Evolutionary conservation across 1,140 invertebrate genomes (phyloP), one percentile per base, ranked within the genome.

Genomic region (Thalassaphorura encarpata): DNA sequence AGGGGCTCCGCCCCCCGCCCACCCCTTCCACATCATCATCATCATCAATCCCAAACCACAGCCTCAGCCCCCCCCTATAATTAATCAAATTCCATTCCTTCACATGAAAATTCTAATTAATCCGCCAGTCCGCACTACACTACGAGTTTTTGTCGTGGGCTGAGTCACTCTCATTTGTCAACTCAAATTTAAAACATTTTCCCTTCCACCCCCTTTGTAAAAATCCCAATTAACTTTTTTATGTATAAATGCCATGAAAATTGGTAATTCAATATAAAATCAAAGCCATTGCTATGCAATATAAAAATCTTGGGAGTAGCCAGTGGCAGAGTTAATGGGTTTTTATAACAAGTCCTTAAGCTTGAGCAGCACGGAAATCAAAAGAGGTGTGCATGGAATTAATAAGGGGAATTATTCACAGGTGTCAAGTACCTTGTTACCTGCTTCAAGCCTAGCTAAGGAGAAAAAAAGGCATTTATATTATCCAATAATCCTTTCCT

Each of bases 341-440:
- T 43, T 43, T 43, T 43, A 43, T 43, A 47, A 26, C 19, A 47
- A 47, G 3, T 24, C 19, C 45, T 24, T 8, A 19, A 15, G 13
- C 6, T 15, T 43, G 6, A 43, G 6, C 24, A 4, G 26, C 27
- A 29, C 16, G 21, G 6, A 31, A 18, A 31, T 46, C 31, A 40
- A n/a, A 49, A 36, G 8, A 56, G 51, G 59, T 61, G 59, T 61
- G 59, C 49, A 26, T 56, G 43, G 54, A 57, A 60, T 63, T 63
- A 63, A 63, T 59, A 54, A 57, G 61, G n/a, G 18, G 52, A 63
- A 60, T 60, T 63, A 59, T 59, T 59, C 57, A 63, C 51, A 56
- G 54, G 55, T 63, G 57, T 60, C 57, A 60, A 60, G 57, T 46
- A 63, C 54, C 45, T 59, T 55, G 52, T 62, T 57, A 54, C 28